phyloP scores from a whole-genome alignment of 2,113 vertebrate genomes.

The Bufo gargarizans region DNA sequence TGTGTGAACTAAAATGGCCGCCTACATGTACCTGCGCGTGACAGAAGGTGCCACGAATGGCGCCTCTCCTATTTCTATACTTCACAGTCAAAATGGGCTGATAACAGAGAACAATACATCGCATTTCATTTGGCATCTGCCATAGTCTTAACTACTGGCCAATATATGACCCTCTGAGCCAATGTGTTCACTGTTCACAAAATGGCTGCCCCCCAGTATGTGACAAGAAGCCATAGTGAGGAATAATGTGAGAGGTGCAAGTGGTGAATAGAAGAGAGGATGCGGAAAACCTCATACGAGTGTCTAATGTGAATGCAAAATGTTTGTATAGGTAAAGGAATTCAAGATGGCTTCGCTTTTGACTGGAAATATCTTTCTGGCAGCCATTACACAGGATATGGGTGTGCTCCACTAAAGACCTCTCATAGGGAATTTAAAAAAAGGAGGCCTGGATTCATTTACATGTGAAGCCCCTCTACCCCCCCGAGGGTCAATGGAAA shows the following conservation, averaged over 20 bases:
- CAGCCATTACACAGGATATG: constrained; percentile 40
- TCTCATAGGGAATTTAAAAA: constrained; percentile 9
- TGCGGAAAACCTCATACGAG: neutral
- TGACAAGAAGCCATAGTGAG: neutral
- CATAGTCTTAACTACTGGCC: no score
- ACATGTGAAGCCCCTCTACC: neutral
- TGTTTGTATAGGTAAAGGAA: neutral
- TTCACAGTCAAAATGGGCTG: no score
- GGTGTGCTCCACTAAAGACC: constrained; percentile 15
- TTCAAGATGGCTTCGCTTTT: neutral
- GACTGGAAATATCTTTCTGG: neutral
- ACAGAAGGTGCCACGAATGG: no score
- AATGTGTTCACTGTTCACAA: neutral
- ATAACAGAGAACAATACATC: no score
- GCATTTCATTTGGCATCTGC: no score
- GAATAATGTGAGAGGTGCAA: neutral
- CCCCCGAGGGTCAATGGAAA: constrained; percentile 16
- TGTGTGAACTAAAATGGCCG: neutral
- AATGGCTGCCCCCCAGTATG: neutral
- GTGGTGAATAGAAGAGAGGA: neutral
- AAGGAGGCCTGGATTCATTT: neutral
- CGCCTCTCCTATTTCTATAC: no score
- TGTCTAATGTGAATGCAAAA: constrained; percentile 8
- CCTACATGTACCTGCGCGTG: no score
- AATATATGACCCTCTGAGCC: no score